Evolutionary conservation across 2,797 vertebrate species (phyloP).

Genomic region (Crenuchus spilurus): DNA sequence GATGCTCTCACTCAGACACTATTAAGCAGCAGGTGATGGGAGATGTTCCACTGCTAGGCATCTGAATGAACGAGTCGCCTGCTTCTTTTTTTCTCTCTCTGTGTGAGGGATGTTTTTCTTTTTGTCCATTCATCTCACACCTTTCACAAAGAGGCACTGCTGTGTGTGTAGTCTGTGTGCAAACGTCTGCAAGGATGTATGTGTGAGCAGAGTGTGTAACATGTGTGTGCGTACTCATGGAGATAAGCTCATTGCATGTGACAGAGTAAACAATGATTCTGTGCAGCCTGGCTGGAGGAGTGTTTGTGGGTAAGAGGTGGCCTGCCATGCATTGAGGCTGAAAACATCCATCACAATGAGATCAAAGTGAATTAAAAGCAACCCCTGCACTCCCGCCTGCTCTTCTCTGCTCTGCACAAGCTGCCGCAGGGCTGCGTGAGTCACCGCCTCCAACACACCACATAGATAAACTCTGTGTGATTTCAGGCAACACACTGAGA

Average conservation of each 20-base stretch:
- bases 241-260: constrained; percentile 15
- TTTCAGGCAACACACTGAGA: not conserved
- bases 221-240: not conserved
- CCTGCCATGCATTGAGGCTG: constrained; percentile 59
- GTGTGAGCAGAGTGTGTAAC: not conserved
- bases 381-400: constrained; percentile 56
- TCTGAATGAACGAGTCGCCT: not conserved
- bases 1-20: not conserved
- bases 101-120: not conserved
- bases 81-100: not conserved
- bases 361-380: constrained; percentile 71
- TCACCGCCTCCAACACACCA: constrained; percentile 8
- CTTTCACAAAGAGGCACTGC: not conserved
- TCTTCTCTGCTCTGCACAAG: not conserved
- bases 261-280: constrained; percentile 25
- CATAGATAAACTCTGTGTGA: not conserved
- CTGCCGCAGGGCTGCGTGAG: constrained; percentile 14
- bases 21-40: constrained; percentile 2
- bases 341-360: constrained; percentile 74
- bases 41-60: not conserved
- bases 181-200: not conserved
- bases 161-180: not conserved
- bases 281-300: constrained; percentile 38
- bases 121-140: constrained; percentile 1
- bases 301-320: constrained; percentile 16